These are phyloP conservation scores for Xylocopa sonorina DNA, from an alignment of 1,140 invertebrate genomes.

Conservation along the genomic window DNA sequence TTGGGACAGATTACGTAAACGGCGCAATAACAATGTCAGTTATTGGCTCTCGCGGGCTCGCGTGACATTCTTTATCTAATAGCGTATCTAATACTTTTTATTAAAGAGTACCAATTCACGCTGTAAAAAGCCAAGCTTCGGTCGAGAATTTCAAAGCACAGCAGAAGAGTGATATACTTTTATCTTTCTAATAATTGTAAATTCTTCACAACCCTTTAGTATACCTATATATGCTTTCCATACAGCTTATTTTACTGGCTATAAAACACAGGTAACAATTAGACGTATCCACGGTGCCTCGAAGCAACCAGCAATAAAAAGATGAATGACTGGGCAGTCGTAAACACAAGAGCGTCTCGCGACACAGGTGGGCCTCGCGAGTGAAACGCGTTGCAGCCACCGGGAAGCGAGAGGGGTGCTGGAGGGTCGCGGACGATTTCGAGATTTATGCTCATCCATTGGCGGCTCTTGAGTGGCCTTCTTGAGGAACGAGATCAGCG, in stretches of 20 bases:
- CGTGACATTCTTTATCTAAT: too few species aligned
- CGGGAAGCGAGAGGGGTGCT: neutral
- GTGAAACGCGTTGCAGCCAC: conserved; percentile 24
- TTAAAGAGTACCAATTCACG: too few species aligned
- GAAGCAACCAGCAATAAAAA: neutral
- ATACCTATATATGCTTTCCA: too few species aligned
- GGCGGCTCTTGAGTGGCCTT: conserved; percentile 39
- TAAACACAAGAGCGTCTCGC: neutral
- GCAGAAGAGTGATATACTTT: neutral
- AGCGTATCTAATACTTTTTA: too few species aligned
- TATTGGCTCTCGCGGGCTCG: too few species aligned
- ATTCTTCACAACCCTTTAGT: neutral
- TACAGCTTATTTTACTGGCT: neutral
- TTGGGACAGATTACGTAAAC: too few species aligned
- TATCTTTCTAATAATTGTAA: neutral
- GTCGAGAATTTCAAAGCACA: too few species aligned
- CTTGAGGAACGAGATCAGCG: conserved; percentile 64
- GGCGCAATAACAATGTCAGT: too few species aligned
- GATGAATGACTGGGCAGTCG: neutral
- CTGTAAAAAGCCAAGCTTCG: too few species aligned
- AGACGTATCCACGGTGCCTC: neutral
- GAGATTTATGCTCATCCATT: conserved; percentile 49
- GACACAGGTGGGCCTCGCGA: neutral
- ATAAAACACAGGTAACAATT: conserved; percentile 16
- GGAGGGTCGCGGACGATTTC: neutral